These are phyloP conservation scores for Diuraphis noxia DNA, from an alignment of 1,140 invertebrate species.

Conservation along the genomic window DNA sequence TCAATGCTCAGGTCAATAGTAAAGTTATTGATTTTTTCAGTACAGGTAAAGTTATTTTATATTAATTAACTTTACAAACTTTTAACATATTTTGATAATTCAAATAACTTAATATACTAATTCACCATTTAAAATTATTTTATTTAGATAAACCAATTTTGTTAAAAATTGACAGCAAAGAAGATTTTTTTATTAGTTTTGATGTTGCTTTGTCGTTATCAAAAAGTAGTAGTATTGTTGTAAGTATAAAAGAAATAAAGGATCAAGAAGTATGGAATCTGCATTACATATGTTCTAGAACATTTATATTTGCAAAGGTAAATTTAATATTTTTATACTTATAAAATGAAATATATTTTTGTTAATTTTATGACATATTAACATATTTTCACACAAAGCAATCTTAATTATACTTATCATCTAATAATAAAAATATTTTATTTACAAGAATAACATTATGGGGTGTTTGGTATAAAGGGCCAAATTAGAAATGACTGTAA, in stretches of 20 bases:
- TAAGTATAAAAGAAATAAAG: conserved; percentile 77
- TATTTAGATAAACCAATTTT: conserved; percentile 31
- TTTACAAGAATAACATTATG: neutral
- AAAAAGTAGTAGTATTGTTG: conserved; percentile 76
- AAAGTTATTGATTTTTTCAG: conserved; percentile 23
- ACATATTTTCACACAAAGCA: neutral
- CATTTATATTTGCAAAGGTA: conserved; percentile 70
- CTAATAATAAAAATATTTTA: neutral
- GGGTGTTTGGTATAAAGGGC: too few species aligned
- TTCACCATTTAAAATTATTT: neutral
- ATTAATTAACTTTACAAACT: neutral
- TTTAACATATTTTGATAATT: too few species aligned
- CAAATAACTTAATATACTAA: neutral
- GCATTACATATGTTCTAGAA: conserved; percentile 79
- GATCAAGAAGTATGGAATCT: conserved; percentile 76
- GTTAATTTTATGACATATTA: neutral
- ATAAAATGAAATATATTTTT: neutral
- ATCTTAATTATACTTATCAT: neutral
- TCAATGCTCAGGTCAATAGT: conserved; percentile 11
- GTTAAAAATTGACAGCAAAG: conserved; percentile 22
- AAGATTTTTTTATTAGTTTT: conserved; percentile 41
- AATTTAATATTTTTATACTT: conserved; percentile 61
- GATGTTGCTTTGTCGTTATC: conserved; percentile 45
- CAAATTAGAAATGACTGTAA: too few species aligned
- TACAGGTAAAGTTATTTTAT: neutral